Conservation (phyloP, 1,140 invertebrate species). For the Macrocentrus cingulum region DNA sequence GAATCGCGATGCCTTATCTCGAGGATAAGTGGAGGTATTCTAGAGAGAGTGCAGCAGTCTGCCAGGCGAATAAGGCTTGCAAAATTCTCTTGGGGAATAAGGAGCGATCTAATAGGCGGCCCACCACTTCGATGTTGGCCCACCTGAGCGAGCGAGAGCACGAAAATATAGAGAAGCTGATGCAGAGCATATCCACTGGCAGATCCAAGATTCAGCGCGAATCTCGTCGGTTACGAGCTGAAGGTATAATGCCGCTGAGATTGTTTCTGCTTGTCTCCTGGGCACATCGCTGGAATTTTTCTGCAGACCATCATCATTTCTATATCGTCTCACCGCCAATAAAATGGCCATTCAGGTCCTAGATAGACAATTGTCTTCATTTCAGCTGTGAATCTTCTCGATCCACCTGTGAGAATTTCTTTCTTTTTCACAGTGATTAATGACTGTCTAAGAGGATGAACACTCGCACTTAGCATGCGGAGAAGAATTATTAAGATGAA, state of each 20-base stretch:
- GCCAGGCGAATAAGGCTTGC: constrained; percentile 29
- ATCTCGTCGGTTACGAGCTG: constrained; percentile 27
- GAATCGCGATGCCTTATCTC: constrained; percentile 50
- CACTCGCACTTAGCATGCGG: no score
- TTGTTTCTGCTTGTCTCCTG: constrained; percentile 33
- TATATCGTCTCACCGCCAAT: not conserved
- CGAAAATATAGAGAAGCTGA: not conserved
- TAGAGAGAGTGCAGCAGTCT: constrained; percentile 33
- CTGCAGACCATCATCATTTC: not conserved
- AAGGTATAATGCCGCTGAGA: constrained; percentile 32
- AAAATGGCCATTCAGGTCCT: no score
- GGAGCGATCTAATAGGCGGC: constrained; percentile 32
- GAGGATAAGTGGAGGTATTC: constrained; percentile 41
- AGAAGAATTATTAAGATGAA: no score
- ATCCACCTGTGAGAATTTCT: no score
- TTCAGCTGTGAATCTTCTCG: no score
- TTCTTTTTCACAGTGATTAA: no score
- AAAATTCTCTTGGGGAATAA: constrained; percentile 45
- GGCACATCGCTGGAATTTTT: constrained; percentile 24
- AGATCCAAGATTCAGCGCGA: constrained; percentile 34
- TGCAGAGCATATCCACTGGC: constrained; percentile 30
- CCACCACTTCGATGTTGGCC: constrained; percentile 11
- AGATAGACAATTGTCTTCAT: no score
- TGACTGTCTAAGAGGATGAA: no score
- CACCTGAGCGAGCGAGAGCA: constrained; percentile 20